Conservation (phyloP, 2,113 vertebrate species). For the Phalacrocorax brasilianus region DNA sequence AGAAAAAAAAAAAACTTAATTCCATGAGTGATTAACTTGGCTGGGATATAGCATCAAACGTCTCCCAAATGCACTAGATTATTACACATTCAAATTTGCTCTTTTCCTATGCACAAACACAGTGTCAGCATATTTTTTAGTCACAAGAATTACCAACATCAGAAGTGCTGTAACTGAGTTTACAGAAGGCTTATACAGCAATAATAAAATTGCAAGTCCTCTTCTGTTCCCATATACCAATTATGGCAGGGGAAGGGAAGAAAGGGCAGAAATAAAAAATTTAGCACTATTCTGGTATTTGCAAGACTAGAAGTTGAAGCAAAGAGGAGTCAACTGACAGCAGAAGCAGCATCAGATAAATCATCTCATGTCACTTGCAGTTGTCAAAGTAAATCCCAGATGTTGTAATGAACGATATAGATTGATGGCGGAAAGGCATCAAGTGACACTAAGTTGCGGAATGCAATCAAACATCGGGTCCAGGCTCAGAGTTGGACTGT, state of each 20-base stretch:
- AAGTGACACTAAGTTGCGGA: not conserved
- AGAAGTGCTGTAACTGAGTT: constrained; percentile 20
- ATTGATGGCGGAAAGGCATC: not conserved
- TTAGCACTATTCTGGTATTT: not conserved
- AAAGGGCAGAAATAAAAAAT: not conserved
- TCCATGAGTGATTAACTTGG: constrained; percentile 17
- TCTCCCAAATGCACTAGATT: not conserved
- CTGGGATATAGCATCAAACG: not conserved
- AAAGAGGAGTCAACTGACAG: not conserved
- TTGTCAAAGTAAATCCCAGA: not conserved
- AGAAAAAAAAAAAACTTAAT: not conserved
- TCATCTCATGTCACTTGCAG: not conserved
- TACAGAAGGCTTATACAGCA: constrained; percentile 32
- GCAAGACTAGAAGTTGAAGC: not conserved
- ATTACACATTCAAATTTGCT: constrained; percentile 29
- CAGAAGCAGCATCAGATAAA: not conserved
- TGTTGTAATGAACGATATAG: not conserved
- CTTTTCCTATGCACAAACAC: not conserved
- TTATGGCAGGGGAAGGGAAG: not conserved
- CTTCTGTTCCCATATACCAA: not conserved
- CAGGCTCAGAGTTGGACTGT: not conserved
- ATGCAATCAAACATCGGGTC: not conserved
- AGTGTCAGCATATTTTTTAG: constrained; percentile 28
- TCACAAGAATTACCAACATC: constrained; percentile 12
- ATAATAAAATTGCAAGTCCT: constrained; percentile 9